Conservation (phyloP, 2,888 invertebrate genomes). For the Polyploca ridens region DNA sequence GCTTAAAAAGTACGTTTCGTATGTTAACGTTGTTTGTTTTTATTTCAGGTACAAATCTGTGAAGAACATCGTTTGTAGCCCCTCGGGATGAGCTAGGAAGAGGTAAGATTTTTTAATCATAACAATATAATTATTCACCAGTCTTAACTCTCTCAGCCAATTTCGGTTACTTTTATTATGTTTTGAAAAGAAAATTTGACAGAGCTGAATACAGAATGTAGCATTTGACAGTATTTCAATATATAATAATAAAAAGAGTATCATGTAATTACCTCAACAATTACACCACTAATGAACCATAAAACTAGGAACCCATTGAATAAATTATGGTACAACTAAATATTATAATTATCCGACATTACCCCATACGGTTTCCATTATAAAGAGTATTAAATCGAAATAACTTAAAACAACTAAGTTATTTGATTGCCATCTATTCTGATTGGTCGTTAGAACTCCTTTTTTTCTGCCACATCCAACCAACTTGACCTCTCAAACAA, state of each 20-base stretch:
- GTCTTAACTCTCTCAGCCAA: no score
- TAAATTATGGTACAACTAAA: constrained; percentile 33
- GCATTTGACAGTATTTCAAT: background rate
- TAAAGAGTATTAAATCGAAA: background rate
- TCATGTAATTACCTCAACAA: constrained; percentile 32
- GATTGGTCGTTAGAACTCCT: constrained; percentile 49
- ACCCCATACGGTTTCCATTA: constrained; percentile 40
- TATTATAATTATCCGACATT: constrained; percentile 20
- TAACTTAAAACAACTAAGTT: background rate
- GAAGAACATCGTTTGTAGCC: constrained; percentile 25
- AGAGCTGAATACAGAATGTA: background rate
- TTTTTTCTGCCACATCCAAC: background rate
- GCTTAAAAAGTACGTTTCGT: constrained; percentile 20
- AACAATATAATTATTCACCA: no score
- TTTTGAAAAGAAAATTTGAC: background rate
- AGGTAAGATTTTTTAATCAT: constrained; percentile 39
- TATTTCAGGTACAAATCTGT: constrained; percentile 39
- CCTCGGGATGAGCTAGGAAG: constrained; percentile 59
- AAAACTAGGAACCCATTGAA: constrained; percentile 32
- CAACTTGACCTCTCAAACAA: constrained; percentile 19
- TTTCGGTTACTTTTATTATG: no score
- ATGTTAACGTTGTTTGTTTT: constrained; percentile 16
- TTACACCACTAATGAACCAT: constrained; percentile 39
- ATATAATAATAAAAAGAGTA: constrained; percentile 13
- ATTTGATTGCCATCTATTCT: constrained; percentile 33